Conservation (phyloP, 2,113 vertebrate species). For the Herpailurus yagouaroundi region DNA sequence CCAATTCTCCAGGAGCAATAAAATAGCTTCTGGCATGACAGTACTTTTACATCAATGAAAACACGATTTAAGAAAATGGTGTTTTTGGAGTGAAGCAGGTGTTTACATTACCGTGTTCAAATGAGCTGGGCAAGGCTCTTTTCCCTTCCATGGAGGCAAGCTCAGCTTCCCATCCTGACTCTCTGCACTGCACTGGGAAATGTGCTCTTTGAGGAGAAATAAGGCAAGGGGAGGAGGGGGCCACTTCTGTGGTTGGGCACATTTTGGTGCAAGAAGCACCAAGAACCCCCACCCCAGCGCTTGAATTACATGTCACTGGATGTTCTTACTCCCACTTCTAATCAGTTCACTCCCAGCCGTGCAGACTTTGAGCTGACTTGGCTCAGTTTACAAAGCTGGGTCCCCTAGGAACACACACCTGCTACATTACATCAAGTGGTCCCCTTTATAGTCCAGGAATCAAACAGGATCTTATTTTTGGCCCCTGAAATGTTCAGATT, state of each 20-base stretch:
- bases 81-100: background rate
- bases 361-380: background rate
- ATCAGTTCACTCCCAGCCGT: background rate
- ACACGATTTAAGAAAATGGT: background rate
- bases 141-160: background rate
- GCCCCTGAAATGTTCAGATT: background rate
- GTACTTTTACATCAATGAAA: background rate
- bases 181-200: background rate
- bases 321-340: no score
- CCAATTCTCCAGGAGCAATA: background rate
- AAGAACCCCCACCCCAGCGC: accelerated
- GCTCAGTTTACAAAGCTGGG: background rate
- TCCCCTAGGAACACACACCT: no score
- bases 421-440: accelerated
- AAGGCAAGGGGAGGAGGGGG: background rate
- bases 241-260: background rate
- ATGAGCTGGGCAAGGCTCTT: background rate
- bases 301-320: no score
- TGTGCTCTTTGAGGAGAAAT: background rate
- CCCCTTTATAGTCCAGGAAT: no score
- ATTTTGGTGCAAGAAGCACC: background rate
- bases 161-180: background rate
- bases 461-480: background rate
- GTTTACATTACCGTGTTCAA: background rate
- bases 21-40: background rate